phyloP scores from a whole-genome alignment of 2,888 invertebrate genomes.

The Himalopsyche kuldschensis region DNA sequence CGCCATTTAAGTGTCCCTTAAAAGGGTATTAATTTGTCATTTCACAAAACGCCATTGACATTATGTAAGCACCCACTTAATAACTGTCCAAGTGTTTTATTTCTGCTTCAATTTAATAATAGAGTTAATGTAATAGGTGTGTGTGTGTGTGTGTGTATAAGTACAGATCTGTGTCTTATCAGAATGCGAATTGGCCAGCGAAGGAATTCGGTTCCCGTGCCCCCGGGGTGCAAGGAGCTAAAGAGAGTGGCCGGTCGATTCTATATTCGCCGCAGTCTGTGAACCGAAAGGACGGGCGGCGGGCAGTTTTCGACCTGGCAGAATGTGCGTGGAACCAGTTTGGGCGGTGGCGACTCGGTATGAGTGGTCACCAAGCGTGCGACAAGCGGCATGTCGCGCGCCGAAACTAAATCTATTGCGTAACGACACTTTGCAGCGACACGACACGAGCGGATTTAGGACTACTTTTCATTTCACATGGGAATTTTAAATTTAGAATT shows the following conservation, averaged over 20 bases:
- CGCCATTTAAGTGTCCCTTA: too few species aligned
- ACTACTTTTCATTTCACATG: neutral
- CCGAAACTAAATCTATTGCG: neutral
- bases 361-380: neutral
- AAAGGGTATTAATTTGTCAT: too few species aligned
- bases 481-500: neutral
- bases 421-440: neutral
- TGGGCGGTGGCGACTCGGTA: neutral
- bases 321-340: conserved; percentile 2
- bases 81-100: too few species aligned
- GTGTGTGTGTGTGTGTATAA: neutral
- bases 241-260: neutral
- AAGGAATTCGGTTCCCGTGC: neutral
- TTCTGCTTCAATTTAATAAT: too few species aligned
- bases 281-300: neutral
- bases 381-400: neutral
- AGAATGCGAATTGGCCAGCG: neutral
- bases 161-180: neutral
- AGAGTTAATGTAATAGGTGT: too few species aligned
- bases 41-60: too few species aligned
- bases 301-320: neutral
- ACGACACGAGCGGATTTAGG: neutral
- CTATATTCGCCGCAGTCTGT: neutral
- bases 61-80: too few species aligned
- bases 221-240: neutral